These are phyloP conservation scores for Arrhamphus sclerolepis DNA, from an alignment of 2,797 vertebrate species.

Conservation along the genomic window DNA sequence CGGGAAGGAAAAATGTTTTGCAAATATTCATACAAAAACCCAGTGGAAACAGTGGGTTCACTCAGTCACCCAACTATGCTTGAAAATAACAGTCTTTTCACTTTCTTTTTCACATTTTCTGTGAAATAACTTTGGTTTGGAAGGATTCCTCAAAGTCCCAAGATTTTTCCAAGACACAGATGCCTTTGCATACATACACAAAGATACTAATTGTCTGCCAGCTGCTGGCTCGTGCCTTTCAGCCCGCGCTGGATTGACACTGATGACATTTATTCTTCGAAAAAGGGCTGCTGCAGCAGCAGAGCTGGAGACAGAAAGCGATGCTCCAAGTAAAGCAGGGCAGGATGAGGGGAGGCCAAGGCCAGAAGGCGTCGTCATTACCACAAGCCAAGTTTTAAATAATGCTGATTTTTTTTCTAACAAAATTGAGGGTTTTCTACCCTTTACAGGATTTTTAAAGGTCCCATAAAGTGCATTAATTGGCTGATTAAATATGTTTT, in stretches of 20 bases:
- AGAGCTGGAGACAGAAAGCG: conserved; percentile 5
- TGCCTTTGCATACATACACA: conserved; percentile 17
- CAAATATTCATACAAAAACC: too few species aligned
- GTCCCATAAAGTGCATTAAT: too few species aligned
- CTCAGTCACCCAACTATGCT: too few species aligned
- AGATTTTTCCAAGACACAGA: conserved; percentile 1
- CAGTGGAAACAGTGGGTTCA: too few species aligned
- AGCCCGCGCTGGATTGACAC: conserved; percentile 27
- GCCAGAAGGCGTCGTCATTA: conserved; percentile 7
- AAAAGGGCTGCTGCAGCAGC: conserved; percentile 8
- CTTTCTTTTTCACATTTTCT: conserved; percentile 1
- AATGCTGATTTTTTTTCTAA: neutral
- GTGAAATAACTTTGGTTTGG: conserved; percentile 1
- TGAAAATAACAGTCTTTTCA: neutral
- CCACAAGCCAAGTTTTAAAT: conserved; percentile 16
- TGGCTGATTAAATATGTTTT: too few species aligned
- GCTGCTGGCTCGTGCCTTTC: conserved; percentile 53
- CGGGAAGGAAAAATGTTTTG: too few species aligned
- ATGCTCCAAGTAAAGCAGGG: conserved; percentile 12
- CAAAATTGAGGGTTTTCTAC: neutral
- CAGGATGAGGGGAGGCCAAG: neutral
- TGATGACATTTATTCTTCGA: conserved; percentile 27
- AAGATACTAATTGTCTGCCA: conserved; percentile 37
- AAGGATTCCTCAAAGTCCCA: neutral
- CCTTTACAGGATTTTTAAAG: neutral